A percentile compares a stretch with the other conserved stretches of the same genome.
Evolutionary conservation across 2,797 vertebrate species (phyloP).

Genomic region (Thunnus albacares): DNA sequence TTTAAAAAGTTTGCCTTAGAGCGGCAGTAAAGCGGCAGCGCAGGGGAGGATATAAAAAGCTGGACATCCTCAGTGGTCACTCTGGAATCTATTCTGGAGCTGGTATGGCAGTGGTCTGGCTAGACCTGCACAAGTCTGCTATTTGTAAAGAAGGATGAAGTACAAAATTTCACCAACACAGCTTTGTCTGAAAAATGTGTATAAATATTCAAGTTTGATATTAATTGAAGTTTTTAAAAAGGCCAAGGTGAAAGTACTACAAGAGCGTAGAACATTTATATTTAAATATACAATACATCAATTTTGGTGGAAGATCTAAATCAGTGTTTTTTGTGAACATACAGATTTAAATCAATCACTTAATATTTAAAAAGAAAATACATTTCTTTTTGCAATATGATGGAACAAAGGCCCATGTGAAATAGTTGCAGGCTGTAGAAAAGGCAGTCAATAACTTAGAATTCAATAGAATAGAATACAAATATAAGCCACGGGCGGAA

Average conservation of each 20-base stretch:
- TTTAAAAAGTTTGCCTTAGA: neutral
- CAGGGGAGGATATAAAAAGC: neutral
- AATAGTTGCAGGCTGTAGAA: constrained; percentile 14
- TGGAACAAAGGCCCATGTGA: constrained; percentile 11
- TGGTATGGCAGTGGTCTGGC: neutral
- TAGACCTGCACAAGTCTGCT: neutral
- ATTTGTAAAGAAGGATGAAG: neutral
- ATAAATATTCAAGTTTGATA: neutral
- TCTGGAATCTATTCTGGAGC: neutral
- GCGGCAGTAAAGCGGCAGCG: neutral
- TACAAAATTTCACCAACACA: constrained; percentile 7
- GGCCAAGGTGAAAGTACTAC: neutral
- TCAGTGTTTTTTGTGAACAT: neutral
- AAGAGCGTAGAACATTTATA: neutral
- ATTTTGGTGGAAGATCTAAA: neutral
- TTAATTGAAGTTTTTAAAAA: constrained; percentile 3
- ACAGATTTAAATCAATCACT: neutral
- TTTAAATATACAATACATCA: constrained; percentile 9
- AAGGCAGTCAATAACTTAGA: constrained; percentile 36
- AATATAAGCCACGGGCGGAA: constrained; percentile 58
- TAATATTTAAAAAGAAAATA: neutral
- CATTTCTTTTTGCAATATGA: constrained; percentile 5
- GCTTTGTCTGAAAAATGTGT: constrained; percentile 8
- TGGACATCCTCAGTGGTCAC: neutral
- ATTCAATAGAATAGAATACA: constrained; percentile 26